Evolutionary conservation across 2,797 vertebrate genomes (phyloP).

Genomic region (Tauraco hartlaubi): DNA sequence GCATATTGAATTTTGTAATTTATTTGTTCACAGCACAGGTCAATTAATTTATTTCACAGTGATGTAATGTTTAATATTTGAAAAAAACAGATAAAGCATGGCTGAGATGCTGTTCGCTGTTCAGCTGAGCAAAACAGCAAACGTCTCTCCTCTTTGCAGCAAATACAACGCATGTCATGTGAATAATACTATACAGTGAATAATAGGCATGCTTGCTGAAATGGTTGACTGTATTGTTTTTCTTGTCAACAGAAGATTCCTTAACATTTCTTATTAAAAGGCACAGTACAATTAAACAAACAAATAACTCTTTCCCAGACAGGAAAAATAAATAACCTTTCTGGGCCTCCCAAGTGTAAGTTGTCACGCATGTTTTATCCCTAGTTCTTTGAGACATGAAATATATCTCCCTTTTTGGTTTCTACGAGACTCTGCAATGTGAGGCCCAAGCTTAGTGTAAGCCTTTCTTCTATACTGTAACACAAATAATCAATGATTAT

Average conservation of each 20-base stretch:
- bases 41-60: constrained; percentile 79
- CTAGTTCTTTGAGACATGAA: background rate
- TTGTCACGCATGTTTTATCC: constrained; percentile 15
- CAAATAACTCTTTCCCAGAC: constrained; percentile 49
- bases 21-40: constrained; percentile 74
- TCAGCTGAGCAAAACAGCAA: constrained; percentile 61
- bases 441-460: background rate
- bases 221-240: constrained; percentile 26
- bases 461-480: background rate
- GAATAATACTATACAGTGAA: constrained; percentile 15
- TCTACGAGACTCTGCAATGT: background rate
- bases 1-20: constrained; percentile 72
- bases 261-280: constrained; percentile 53
- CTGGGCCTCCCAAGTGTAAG: constrained; percentile 33
- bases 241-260: constrained; percentile 22
- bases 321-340: constrained; percentile 59
- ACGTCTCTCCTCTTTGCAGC: constrained; percentile 40
- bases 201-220: constrained; percentile 19
- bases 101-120: constrained; percentile 44
- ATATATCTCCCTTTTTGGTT: background rate
- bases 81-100: constrained; percentile 64
- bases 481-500: background rate
- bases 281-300: constrained; percentile 59
- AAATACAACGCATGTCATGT: constrained; percentile 18
- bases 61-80: constrained; percentile 75